A percentile compares a stretch with the other conserved stretches of the same genome.
phyloP scores from a whole-genome alignment of 1,140 invertebrate genomes.

The Magallana ariakensis region DNA sequence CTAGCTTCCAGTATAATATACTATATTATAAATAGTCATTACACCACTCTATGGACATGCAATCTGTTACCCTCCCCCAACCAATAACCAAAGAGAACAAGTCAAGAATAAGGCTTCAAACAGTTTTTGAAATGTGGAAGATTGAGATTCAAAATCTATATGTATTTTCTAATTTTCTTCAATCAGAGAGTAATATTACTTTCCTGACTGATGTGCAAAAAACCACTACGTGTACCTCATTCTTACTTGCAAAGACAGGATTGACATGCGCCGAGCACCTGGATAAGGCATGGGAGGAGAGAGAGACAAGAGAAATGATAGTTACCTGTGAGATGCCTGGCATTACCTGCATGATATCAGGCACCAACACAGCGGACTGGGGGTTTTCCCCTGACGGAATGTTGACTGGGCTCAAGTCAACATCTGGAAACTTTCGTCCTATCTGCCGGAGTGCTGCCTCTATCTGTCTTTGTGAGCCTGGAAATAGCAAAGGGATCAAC shows the following conservation, averaged over 20 bases:
- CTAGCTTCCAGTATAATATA: no score
- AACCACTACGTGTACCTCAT: background rate
- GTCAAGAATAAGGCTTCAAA: conserved; percentile 6
- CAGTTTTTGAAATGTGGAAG: background rate
- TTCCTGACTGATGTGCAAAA: no score
- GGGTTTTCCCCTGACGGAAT: conserved; percentile 41
- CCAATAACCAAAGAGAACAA: conserved; percentile 7
- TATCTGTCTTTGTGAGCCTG: conserved; percentile 69
- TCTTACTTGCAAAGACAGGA: background rate
- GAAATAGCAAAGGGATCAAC: background rate
- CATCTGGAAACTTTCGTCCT: conserved; percentile 64
- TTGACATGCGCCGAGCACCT: conserved; percentile 1
- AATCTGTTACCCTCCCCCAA: background rate
- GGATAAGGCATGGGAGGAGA: background rate
- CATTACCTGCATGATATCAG: conserved; percentile 75
- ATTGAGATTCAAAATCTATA: background rate
- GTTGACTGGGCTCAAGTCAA: conserved; percentile 61
- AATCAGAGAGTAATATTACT: no score
- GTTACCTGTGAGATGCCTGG: conserved; percentile 53
- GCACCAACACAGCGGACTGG: conserved; percentile 66
- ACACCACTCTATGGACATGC: background rate
- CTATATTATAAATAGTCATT: no score
- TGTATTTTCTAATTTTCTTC: background rate
- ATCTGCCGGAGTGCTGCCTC: conserved; percentile 70
- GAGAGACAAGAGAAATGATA: background rate